phyloP scores from a whole-genome alignment of 2,113 vertebrate genomes.

The Proteles cristata region DNA sequence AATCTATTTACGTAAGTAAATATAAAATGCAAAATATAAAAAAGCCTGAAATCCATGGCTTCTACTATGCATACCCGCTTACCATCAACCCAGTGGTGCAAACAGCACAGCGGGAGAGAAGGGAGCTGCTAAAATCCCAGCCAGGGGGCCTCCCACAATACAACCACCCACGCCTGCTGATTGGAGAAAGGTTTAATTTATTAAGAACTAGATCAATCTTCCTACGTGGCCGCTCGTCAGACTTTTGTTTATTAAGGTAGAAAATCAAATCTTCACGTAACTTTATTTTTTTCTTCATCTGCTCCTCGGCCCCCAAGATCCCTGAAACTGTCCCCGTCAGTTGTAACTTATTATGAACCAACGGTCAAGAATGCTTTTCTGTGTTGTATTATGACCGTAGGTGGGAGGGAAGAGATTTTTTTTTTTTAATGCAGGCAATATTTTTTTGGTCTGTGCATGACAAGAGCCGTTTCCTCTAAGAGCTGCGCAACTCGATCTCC shows the following conservation, averaged over 20 bases:
- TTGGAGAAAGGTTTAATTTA: background rate
- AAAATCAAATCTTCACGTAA: background rate
- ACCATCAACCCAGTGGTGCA: background rate
- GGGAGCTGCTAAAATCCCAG: background rate
- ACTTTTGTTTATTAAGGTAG: slow-evolving; percentile 28
- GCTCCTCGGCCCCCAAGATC: background rate
- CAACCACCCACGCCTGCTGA: background rate
- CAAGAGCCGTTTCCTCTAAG: background rate
- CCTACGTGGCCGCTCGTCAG: background rate
- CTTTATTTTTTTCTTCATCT: background rate
- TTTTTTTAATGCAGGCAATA: background rate
- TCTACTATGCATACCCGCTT: background rate
- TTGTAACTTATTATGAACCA: background rate
- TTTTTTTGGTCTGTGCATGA: background rate
- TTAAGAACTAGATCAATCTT: background rate
- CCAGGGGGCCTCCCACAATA: too few relatives aligned
- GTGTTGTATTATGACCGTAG: background rate
- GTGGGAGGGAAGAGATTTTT: slow-evolving; percentile 4
- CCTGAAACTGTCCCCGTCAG: background rate
- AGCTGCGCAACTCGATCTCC: background rate
- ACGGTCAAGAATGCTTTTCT: slow-evolving; percentile 31
- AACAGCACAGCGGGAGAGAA: background rate
- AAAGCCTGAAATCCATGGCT: background rate
- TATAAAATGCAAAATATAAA: too few relatives aligned
- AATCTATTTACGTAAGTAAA: background rate